Conservation (phyloP, 2,113 vertebrate genomes). For the Microtus pennsylvanicus region DNA sequence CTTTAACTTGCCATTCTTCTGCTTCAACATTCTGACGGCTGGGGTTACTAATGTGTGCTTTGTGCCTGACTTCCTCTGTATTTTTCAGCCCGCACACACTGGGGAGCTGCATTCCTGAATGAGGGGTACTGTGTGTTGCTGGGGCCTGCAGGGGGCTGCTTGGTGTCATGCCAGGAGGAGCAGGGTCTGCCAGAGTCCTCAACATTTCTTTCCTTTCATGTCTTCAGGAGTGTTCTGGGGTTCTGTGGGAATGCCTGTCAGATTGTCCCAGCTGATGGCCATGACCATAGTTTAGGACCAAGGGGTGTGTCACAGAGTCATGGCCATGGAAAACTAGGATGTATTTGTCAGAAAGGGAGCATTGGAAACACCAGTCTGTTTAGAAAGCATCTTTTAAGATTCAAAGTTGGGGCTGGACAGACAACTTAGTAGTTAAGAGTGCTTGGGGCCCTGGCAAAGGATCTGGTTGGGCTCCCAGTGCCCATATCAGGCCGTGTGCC, state of each 20-base stretch:
- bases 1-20: not conserved
- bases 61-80: not conserved
- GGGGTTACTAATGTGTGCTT: not conserved
- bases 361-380: constrained; percentile 14
- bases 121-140: not conserved
- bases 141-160: not conserved
- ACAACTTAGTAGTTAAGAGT: not conserved
- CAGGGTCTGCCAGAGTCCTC: not conserved
- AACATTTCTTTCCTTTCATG: not conserved
- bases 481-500: not conserved
- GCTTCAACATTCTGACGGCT: not conserved
- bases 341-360: not conserved
- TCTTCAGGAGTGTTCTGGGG: not conserved
- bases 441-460: no score
- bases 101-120: not conserved
- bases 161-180: not conserved
- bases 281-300: no score
- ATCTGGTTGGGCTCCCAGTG: not conserved
- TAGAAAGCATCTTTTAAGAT: constrained; percentile 39
- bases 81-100: not conserved
- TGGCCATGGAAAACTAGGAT: not conserved
- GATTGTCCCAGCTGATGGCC: not conserved
- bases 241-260: not conserved
- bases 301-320: no score
- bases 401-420: not conserved